A percentile compares a stretch with the other conserved stretches of the same genome.
phyloP scores from a whole-genome alignment of 2,888 invertebrate genomes.

The Agrotis ipsilon region DNA sequence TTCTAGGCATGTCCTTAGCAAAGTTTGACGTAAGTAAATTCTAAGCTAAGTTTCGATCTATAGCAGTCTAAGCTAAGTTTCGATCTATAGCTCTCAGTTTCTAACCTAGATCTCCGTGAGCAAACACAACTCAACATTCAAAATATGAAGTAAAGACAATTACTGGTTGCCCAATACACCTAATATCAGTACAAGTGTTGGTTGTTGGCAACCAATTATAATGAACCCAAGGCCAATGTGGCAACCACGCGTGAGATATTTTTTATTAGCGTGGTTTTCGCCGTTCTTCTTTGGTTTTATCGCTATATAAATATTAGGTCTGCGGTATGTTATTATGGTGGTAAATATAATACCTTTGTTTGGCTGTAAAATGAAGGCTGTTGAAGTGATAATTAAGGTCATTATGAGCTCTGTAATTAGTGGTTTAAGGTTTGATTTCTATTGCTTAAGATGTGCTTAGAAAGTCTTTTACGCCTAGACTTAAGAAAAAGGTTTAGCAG shows the following conservation, averaged over 20 bases:
- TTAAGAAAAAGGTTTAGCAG: too few relatives aligned
- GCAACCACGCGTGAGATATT: constrained; percentile 81
- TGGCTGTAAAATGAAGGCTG: constrained; percentile 8
- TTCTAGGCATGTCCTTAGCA: too few relatives aligned
- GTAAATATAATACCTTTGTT: constrained; percentile 31
- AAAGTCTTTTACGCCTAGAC: background rate
- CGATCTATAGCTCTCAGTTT: background rate
- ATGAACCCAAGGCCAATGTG: constrained; percentile 80
- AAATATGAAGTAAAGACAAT: constrained; percentile 64
- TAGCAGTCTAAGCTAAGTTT: too few relatives aligned
- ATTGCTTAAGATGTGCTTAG: constrained; percentile 1
- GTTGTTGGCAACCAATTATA: constrained; percentile 74
- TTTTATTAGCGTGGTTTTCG: constrained; percentile 65
- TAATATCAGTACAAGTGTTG: constrained; percentile 57
- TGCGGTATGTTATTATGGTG: constrained; percentile 18
- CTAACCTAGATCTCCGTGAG: background rate
- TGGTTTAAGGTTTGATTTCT: background rate
- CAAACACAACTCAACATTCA: constrained; percentile 32
- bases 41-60: too few relatives aligned
- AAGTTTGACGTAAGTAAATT: too few relatives aligned
- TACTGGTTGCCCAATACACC: constrained; percentile 64
- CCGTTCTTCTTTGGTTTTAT: constrained; percentile 32
- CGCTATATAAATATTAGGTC: constrained; percentile 40
- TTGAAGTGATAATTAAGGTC: constrained; percentile 7
- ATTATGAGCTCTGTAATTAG: background rate